phyloP scores from a whole-genome alignment of 2,797 vertebrate genomes.

The Pterois miles region DNA sequence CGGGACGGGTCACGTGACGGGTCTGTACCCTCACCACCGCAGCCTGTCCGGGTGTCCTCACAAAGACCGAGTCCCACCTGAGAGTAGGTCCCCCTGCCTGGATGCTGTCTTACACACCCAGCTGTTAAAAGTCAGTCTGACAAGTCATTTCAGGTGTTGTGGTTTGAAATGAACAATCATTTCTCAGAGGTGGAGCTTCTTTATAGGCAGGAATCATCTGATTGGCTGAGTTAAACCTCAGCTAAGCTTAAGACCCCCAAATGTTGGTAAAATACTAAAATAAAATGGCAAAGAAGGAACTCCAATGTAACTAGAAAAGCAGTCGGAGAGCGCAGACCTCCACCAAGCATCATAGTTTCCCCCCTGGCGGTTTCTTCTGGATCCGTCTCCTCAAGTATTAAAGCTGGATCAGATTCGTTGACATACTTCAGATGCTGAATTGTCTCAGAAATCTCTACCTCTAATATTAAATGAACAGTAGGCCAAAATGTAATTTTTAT shows the following conservation, averaged over 20 bases:
- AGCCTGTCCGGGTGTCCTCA: constrained; percentile 99
- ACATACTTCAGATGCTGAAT: too few relatives aligned
- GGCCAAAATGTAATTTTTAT: too few relatives aligned
- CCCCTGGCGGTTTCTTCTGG: too few relatives aligned
- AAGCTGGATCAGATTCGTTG: too few relatives aligned
- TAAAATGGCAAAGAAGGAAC: background rate
- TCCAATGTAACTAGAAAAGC: too few relatives aligned
- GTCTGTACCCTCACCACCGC: constrained; percentile 98
- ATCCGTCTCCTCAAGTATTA: too few relatives aligned
- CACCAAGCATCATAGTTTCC: too few relatives aligned
- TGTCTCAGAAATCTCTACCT: too few relatives aligned
- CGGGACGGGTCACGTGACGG: constrained; percentile 97
- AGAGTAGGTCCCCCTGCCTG: constrained; percentile 89
- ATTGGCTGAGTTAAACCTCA: constrained; percentile 2
- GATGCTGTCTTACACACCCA: background rate
- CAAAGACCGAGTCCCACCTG: constrained; percentile 98
- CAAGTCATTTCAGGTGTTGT: constrained; percentile 57
- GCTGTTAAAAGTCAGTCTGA: constrained; percentile 8
- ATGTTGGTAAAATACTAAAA: background rate
- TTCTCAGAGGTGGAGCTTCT: constrained; percentile 14
- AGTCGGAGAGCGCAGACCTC: too few relatives aligned
- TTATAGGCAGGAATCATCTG: constrained; percentile 4
- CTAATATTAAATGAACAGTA: too few relatives aligned
- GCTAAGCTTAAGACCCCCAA: background rate
- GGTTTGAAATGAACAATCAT: too few relatives aligned